Conservation (phyloP, 1,140 invertebrate species). For the Drosophila repletoides region DNA sequence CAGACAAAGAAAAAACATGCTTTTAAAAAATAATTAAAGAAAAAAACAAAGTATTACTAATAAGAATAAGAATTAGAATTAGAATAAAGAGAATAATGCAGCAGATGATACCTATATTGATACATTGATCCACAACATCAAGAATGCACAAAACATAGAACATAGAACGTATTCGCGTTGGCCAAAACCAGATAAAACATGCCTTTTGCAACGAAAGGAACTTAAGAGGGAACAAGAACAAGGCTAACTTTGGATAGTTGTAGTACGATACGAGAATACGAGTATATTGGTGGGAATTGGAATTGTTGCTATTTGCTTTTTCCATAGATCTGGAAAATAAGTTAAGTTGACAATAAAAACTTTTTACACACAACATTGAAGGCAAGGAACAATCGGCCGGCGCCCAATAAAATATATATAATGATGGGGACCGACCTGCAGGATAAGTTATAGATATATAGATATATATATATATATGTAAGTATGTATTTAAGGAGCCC, state of each 20-base stretch:
- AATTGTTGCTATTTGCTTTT: slow-evolving; percentile 64
- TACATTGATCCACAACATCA: slow-evolving; percentile 82
- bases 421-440: slow-evolving; percentile 27
- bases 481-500: slow-evolving; percentile 7
- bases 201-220: slow-evolving; percentile 77
- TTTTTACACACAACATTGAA: slow-evolving; percentile 78
- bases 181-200: slow-evolving; percentile 56
- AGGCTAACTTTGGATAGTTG: slow-evolving; percentile 52
- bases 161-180: slow-evolving; percentile 29
- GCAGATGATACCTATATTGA: slow-evolving; percentile 61
- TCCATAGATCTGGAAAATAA: slow-evolving; percentile 73
- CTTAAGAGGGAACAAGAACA: slow-evolving; percentile 62
- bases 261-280: slow-evolving; percentile 26
- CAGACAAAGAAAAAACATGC: too few relatives aligned
- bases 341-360: slow-evolving; percentile 64
- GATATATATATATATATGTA: slow-evolving; percentile 9
- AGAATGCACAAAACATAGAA: slow-evolving; percentile 68
- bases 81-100: slow-evolving; percentile 11
- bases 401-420: slow-evolving; percentile 10
- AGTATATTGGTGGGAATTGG: slow-evolving; percentile 49
- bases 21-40: not conserved
- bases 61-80: not conserved
- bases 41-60: not conserved
- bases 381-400: slow-evolving; percentile 54
- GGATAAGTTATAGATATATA: slow-evolving; percentile 9